Base-by-base conservation (phyloP, 53 echinoderm and acorn worm species). In the Glandiceps talaboti region DNA sequence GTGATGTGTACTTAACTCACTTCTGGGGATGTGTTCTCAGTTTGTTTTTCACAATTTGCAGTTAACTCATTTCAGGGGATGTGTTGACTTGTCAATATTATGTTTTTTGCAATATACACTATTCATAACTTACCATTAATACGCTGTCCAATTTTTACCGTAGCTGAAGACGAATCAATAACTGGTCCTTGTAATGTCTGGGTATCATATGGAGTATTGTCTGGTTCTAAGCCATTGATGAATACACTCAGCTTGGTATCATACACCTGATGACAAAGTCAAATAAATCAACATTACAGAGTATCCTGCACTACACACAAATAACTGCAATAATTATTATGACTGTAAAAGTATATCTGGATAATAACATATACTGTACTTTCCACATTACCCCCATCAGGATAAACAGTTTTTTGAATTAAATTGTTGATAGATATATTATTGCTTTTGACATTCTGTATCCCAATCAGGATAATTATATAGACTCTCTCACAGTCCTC, bases 221-320 rank as follows among this genome's bases (percentile, higher is more conserved):
- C 96, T 33, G 79, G 85, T 73, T 92, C 92, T 31, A 96, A 33
- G 27, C 96, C 96, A 78, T 96, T 82, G 76, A 92, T 83, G 82
- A 92, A 96, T 75, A 96, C 87, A 89, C 96, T 96, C 27, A 91
- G 80, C 33, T 81, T 96, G 14, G 90, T 92, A 76, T 79, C 90
- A 82, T 86, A 96, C 32, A 96, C 91, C 96, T 96, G 76, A 25
- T 12, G 64, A n/a, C n/a, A n/a, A n/a, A n/a, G n/a, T n/a, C n/a
- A n/a, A n/a, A n/a, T n/a, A n/a, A n/a, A n/a, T n/a, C n/a, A 78
- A 20, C 29, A 32, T 33, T 33, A 28, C 27, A 29, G 29, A 33
- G 14, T 32, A 80, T 28, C 33, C 0, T 80, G 33, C 1, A 77
- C 32, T 29, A 1, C 27, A 27, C 25, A 14, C 1, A 32, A 31